A percentile compares a stretch with the other conserved stretches of the same genome.
These are phyloP conservation scores for Drosophila infuscata DNA, from an alignment of 2,888 invertebrate species.

Conservation along the genomic window DNA sequence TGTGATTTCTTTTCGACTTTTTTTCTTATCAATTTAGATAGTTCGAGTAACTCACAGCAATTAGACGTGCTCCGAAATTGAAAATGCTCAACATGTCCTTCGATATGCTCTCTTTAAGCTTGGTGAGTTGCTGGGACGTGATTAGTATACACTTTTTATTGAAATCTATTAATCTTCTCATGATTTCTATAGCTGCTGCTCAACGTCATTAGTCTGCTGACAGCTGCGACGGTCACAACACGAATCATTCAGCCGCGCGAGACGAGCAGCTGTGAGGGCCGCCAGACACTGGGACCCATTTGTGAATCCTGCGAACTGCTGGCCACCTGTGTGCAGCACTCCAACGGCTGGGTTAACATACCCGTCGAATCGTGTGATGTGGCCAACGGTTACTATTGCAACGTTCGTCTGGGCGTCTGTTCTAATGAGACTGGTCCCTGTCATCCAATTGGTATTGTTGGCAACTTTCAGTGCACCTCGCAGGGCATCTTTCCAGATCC, in stretches of 20 bases:
- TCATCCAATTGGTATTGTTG: conserved; percentile 84
- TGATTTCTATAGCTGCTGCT: conserved; percentile 45
- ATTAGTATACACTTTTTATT: not conserved
- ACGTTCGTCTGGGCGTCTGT: conserved; percentile 78
- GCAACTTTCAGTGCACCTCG: conserved; percentile 84
- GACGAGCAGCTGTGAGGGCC: conserved; percentile 80
- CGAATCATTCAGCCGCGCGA: conserved; percentile 77
- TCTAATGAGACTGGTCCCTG: conserved; percentile 84
- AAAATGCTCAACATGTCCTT: conserved; percentile 52
- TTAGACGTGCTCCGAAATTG: conserved; percentile 43
- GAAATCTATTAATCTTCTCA: not conserved
- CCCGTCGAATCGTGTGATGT: conserved; percentile 84
- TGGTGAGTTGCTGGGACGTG: conserved; percentile 40
- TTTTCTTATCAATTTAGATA: conserved; percentile 66
- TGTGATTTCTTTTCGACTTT: not conserved
- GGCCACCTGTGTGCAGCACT: conserved; percentile 83
- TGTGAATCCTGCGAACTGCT: conserved; percentile 84
- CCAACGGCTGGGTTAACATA: conserved; percentile 83
- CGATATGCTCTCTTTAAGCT: conserved; percentile 27
- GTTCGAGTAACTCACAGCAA: conserved; percentile 44
- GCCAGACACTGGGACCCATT: conserved; percentile 82
- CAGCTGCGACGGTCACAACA: conserved; percentile 47
- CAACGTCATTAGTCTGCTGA: conserved; percentile 27
- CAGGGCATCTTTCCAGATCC: conserved; percentile 85
- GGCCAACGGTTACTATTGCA: conserved; percentile 83